Evolutionary conservation across 2,888 invertebrate species (phyloP), one percentile per base, ranked within the genome.

Genomic region (Sturmia bella): DNA sequence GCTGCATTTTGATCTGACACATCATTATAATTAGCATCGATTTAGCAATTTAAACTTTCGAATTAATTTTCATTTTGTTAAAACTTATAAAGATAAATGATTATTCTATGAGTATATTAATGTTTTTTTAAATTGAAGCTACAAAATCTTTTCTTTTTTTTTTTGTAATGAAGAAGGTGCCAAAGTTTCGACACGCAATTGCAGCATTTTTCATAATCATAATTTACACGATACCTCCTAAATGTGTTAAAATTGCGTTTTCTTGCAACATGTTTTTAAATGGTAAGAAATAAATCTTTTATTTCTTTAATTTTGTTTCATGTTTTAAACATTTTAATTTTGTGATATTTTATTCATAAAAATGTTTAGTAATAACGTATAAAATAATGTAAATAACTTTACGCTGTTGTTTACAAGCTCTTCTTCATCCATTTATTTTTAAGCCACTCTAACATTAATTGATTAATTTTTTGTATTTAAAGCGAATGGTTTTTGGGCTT

Each of bases 231-330:
- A 57, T 41, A 66, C 48, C 24, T 57, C 48, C 48, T 66, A 54
- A 77, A 77, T 64, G 77, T 70, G 77, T 77, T 70, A 70, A 77
- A 64, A 68, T 59, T 75, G 75, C 59, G 68, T 75, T 75, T 69
- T 75, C 48, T 68, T 61, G 64, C 54, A 54, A 17, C 59, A 50
- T 63, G 48, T 21, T 74, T 69, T 4, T 9, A 15, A 48, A 17
- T 48, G 32, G 37, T 48, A 17, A 3, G 7, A 64, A 15, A 48
- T 37, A 37, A 50, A 64, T 50, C 39, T 48, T 37, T 50, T 66
- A 7, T 11, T 52, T 59, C 24, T 41, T 27, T 68, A 57, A 13
- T 39, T 68, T 61, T 21, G n/a, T 50, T 70, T 50, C 45, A 37
- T 69, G 69, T 56, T 56, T 76, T 76, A 9, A 54, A 43, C 68